phyloP scores from a whole-genome alignment of 2,888 invertebrate species.

The Agonopterix heracliana region DNA sequence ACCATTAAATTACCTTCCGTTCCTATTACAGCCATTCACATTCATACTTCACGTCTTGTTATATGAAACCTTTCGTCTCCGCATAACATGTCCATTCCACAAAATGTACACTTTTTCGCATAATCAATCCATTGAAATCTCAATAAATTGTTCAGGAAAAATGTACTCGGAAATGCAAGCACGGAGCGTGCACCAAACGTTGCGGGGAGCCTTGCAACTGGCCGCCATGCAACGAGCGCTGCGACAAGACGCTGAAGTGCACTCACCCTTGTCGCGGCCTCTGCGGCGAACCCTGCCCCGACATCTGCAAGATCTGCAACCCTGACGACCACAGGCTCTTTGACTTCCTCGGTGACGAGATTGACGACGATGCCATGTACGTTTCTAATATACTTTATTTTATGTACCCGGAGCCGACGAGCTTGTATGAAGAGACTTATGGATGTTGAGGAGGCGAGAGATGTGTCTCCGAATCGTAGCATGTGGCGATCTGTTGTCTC shows the following conservation, averaged over 20 bases:
- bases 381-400: constrained; percentile 4
- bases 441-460: too few species aligned
- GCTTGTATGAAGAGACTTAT: too few species aligned
- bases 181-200: constrained; percentile 57
- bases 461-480: too few species aligned
- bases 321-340: constrained; percentile 56
- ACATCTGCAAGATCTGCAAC: constrained; percentile 75
- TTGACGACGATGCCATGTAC: constrained; percentile 69
- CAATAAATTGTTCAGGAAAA: constrained; percentile 34
- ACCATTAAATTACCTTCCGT: too few species aligned
- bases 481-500: too few species aligned
- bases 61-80: too few species aligned
- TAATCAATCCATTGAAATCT: not conserved
- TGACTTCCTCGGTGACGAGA: constrained; percentile 49
- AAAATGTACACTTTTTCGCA: too few species aligned
- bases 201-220: constrained; percentile 67
- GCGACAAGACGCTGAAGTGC: constrained; percentile 58
- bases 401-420: too few species aligned
- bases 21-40: too few species aligned
- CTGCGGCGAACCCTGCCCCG: constrained; percentile 83
- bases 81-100: too few species aligned
- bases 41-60: too few species aligned
- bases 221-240: constrained; percentile 57
- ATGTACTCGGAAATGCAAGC: constrained; percentile 61
- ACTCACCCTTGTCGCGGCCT: constrained; percentile 80